phyloP scores from a whole-genome alignment of 2,113 vertebrate species.

The Isurus oxyrinchus region DNA sequence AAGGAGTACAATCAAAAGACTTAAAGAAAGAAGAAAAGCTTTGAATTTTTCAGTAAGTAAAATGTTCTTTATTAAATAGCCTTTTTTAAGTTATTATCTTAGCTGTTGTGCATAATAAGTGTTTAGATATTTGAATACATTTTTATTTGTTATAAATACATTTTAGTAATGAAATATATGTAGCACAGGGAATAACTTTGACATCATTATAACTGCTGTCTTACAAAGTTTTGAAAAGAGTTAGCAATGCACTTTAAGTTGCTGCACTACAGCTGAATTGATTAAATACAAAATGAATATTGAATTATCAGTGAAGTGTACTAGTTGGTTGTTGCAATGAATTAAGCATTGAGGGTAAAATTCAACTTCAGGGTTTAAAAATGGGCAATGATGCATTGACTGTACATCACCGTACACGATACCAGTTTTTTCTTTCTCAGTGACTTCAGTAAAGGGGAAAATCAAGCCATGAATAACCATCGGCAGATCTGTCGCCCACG shows the following conservation, averaged over 20 bases:
- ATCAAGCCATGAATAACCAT: neutral
- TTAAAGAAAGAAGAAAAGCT: constrained; percentile 66
- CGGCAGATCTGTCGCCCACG: neutral
- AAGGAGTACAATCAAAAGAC: constrained; percentile 64
- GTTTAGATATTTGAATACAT: neutral
- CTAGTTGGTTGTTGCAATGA: neutral
- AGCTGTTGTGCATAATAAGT: neutral
- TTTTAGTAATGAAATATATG: neutral
- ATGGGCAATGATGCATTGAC: neutral
- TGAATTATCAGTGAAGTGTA: neutral
- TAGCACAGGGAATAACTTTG: neutral
- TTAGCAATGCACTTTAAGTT: neutral
- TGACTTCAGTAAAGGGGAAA: neutral
- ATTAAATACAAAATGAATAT: neutral
- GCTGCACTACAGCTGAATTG: neutral
- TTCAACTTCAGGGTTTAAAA: neutral
- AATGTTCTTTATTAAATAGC: neutral
- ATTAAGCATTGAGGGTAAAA: neutral
- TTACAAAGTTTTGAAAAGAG: neutral
- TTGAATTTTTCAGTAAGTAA: constrained; percentile 64
- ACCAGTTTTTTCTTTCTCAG: neutral
- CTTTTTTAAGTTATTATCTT: neutral
- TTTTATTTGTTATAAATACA: neutral
- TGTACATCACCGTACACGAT: neutral
- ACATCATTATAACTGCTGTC: neutral